These are phyloP conservation scores for Leucozona laternaria DNA, from an alignment of 2,888 invertebrate genomes.

Conservation along the genomic window DNA sequence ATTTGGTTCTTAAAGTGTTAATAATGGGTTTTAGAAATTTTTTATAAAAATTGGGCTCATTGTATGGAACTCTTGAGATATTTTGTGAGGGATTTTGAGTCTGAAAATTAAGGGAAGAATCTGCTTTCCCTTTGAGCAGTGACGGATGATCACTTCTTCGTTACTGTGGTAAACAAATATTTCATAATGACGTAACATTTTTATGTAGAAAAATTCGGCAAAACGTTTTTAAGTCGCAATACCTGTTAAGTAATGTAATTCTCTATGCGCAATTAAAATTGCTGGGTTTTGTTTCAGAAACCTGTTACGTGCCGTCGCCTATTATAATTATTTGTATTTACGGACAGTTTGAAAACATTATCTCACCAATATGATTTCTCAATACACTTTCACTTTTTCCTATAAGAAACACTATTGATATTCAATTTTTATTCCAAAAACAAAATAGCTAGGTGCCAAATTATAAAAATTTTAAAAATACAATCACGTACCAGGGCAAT, in stretches of 20 bases:
- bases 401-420: background rate
- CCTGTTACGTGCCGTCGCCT: too few relatives aligned
- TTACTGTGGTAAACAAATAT: too few relatives aligned
- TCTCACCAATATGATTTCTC: background rate
- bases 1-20: too few relatives aligned
- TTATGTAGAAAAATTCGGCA: background rate
- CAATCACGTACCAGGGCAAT: conserved; percentile 7
- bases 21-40: too few relatives aligned
- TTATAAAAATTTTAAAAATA: background rate
- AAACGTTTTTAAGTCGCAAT: background rate
- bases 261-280: background rate
- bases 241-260: background rate
- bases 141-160: too few relatives aligned
- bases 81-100: too few relatives aligned
- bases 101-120: too few relatives aligned
- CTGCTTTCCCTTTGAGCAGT: too few relatives aligned
- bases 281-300: background rate
- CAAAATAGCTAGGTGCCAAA: background rate
- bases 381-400: background rate
- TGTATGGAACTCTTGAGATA: too few relatives aligned
- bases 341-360: background rate
- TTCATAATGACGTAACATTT: background rate
- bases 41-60: too few relatives aligned
- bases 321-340: background rate
- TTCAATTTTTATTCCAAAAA: background rate